Conservation (phyloP, 2,888 invertebrate species). For the Dasysyrphus albostriatus region DNA sequence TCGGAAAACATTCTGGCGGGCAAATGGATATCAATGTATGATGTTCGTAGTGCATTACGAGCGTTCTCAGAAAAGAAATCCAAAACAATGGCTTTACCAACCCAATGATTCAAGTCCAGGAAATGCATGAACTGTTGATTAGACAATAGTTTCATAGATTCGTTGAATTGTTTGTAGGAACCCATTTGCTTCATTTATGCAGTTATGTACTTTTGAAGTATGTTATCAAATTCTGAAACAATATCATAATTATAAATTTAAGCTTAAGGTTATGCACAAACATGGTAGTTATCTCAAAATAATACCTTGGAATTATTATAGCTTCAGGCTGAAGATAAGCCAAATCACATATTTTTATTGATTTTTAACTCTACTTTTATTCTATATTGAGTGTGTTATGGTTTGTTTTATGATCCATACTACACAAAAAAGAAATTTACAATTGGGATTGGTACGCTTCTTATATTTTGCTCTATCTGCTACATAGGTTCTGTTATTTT, state of each 20-base stretch:
- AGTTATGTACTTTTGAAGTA: not conserved
- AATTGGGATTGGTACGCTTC: not conserved
- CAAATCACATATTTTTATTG: too few species aligned
- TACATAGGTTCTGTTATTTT: conserved; percentile 1
- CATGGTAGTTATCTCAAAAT: not conserved
- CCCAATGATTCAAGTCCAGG: conserved; percentile 5
- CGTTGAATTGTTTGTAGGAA: conserved; percentile 12
- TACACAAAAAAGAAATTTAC: not conserved
- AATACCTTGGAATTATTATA: not conserved
- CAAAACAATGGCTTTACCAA: not conserved
- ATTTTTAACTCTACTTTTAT: not conserved
- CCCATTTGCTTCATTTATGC: conserved; percentile 8
- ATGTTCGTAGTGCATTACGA: not conserved
- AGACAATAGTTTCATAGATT: conserved; percentile 2
- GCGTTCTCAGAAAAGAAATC: not conserved
- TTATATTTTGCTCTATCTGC: not conserved
- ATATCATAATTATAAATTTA: not conserved
- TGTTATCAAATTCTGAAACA: not conserved
- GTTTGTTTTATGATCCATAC: not conserved
- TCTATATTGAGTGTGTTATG: not conserved
- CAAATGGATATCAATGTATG: not conserved
- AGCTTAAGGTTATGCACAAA: not conserved
- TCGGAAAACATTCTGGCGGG: not conserved
- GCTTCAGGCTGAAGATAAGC: too few species aligned
- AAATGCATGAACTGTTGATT: conserved; percentile 15